Evolutionary conservation across 1,140 invertebrate genomes (phyloP).

Genomic region (Colletes gigas): DNA sequence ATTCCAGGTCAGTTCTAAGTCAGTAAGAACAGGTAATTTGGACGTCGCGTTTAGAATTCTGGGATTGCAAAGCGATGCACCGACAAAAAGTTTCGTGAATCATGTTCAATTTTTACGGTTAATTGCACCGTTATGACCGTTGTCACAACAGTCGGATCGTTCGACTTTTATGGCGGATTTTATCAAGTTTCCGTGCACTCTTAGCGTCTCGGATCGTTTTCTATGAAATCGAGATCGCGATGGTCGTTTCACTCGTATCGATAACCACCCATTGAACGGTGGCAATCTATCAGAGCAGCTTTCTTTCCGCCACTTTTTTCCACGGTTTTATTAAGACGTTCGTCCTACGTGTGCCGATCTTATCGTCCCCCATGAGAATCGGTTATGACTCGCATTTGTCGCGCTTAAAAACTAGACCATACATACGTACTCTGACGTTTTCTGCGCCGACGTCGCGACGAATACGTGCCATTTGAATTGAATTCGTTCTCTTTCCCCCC

Average conservation of each 20-base stretch:
- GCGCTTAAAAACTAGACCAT: not conserved
- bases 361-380: not conserved
- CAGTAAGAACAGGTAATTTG: not conserved
- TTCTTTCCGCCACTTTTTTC: not conserved
- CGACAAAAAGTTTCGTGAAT: not conserved
- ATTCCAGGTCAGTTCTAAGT: not conserved
- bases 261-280: no score
- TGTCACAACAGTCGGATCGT: not conserved
- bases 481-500: not conserved
- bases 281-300: no score
- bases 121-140: not conserved
- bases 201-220: no score
- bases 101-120: not conserved
- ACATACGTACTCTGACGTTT: not conserved
- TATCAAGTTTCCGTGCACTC: not conserved
- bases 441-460: not conserved
- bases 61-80: not conserved
- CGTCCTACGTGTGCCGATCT: no score
- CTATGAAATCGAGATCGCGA: not conserved
- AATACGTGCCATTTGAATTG: slow-evolving; percentile 15
- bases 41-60: not conserved
- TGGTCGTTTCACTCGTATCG: not conserved
- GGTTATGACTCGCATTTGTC: not conserved
- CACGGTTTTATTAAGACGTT: slow-evolving; percentile 10
- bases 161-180: not conserved